phyloP scores from a whole-genome alignment of 2,797 vertebrate genomes.

The Miichthys miiuy region DNA sequence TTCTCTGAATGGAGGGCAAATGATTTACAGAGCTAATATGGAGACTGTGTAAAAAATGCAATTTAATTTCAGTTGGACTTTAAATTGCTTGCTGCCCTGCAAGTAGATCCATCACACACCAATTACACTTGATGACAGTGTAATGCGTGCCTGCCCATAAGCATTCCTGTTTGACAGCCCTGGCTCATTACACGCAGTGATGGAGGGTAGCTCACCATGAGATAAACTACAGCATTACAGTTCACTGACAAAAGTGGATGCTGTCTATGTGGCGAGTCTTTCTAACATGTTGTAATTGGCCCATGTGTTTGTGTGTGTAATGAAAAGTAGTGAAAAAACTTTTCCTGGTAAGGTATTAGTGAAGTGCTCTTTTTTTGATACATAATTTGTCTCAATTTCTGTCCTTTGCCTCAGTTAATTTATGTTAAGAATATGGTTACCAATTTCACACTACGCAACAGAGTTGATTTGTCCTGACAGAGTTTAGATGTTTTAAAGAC shows the following conservation, averaged over 20 bases:
- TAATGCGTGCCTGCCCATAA: conserved; percentile 50
- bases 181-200: conserved; percentile 54
- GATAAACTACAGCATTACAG: conserved; percentile 25
- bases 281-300: background rate
- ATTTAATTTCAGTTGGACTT: conserved; percentile 12
- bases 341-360: background rate
- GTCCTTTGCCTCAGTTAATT: background rate
- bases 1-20: background rate
- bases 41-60: background rate
- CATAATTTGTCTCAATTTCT: background rate
- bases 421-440: background rate
- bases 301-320: background rate
- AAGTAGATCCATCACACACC: conserved; percentile 47
- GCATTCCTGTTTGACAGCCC: conserved; percentile 36
- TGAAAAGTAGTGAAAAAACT: background rate
- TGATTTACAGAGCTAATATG: background rate
- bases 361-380: background rate
- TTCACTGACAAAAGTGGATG: conserved; percentile 21
- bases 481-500: background rate
- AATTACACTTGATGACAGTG: conserved; percentile 53
- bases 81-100: conserved; percentile 31
- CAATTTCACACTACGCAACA: background rate
- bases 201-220: conserved; percentile 27
- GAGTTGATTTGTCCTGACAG: background rate
- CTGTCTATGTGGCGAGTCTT: background rate